phyloP scores from a whole-genome alignment of 2,797 vertebrate species.

The Mormyrops attenuatus region DNA sequence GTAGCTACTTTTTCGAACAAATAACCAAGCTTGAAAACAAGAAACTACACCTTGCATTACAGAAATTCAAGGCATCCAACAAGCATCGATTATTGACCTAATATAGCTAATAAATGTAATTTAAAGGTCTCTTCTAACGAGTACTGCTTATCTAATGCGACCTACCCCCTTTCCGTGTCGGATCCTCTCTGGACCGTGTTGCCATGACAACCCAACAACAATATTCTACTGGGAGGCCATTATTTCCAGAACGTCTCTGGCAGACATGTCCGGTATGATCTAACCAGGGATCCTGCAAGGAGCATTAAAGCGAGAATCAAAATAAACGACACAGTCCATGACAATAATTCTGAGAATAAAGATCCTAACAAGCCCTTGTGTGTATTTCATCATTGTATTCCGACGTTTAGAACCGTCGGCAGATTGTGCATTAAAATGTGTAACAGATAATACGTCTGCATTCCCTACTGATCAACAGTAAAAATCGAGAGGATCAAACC shows the following conservation, averaged over 20 bases:
- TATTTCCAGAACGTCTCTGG: background rate
- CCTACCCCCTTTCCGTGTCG: background rate
- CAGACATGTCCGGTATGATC: background rate
- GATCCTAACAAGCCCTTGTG: background rate
- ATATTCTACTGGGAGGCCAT: background rate
- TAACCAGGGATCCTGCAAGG: background rate
- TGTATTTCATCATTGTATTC: background rate
- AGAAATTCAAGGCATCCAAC: background rate
- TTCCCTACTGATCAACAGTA: background rate
- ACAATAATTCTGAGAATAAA: background rate
- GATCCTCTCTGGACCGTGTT: conserved; percentile 20
- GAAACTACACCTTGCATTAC: background rate
- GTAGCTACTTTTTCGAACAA: background rate
- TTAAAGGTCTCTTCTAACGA: background rate
- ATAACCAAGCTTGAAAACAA: background rate
- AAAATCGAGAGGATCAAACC: background rate
- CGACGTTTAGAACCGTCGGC: background rate
- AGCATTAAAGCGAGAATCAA: background rate
- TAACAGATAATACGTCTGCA: too few relatives aligned
- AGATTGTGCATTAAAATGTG: background rate
- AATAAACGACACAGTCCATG: background rate
- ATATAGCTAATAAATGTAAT: background rate
- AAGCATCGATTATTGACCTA: background rate
- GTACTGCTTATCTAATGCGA: background rate
- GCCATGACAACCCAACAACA: conserved; percentile 34